Percentiles rank a stretch among this genome's conserved stretches.
phyloP scores from a whole-genome alignment of 2,797 vertebrate species.

The Oryzias sinensis region DNA sequence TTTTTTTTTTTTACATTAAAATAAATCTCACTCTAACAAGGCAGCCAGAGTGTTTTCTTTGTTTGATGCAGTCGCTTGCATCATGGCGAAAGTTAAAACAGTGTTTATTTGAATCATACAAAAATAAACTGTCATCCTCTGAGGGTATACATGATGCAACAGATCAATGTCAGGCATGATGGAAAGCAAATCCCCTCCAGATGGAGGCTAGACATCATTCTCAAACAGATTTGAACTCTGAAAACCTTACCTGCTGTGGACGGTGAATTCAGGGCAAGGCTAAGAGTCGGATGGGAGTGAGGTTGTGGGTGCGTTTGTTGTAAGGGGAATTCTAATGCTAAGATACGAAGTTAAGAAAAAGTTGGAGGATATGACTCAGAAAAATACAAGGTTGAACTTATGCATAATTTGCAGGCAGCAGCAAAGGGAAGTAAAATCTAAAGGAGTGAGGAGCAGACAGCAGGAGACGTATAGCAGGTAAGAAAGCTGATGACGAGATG shows the following conservation, averaged over 20 bases:
- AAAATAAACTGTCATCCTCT: slow-evolving; percentile 41
- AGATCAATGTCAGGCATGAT: slow-evolving; percentile 43
- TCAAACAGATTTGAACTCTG: slow-evolving; percentile 12
- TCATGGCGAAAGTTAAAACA: slow-evolving; percentile 34
- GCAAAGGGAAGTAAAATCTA: slow-evolving; percentile 4
- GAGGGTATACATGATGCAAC: slow-evolving; percentile 33
- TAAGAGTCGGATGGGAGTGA: not conserved
- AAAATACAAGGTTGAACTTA: not conserved
- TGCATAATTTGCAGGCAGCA: slow-evolving; percentile 7
- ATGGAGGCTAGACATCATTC: slow-evolving; percentile 19
- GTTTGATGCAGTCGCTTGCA: slow-evolving; percentile 33
- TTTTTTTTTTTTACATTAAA: slow-evolving; percentile 26
- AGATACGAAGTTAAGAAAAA: not conserved
- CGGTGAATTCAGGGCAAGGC: slow-evolving; percentile 21
- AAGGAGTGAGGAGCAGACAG: slow-evolving; percentile 3
- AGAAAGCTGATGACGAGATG: slow-evolving; percentile 38
- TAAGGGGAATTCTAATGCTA: slow-evolving; percentile 4
- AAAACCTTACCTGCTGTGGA: not conserved
- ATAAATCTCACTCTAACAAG: slow-evolving; percentile 26
- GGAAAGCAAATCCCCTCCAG: slow-evolving; percentile 41
- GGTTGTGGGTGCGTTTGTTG: not conserved
- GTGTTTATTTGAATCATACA: slow-evolving; percentile 35
- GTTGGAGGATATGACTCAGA: not conserved
- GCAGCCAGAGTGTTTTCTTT: slow-evolving; percentile 3
- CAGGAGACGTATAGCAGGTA: slow-evolving; percentile 25